Conservation (phyloP, 2,113 vertebrate species). For the Xenus cinereus region DNA sequence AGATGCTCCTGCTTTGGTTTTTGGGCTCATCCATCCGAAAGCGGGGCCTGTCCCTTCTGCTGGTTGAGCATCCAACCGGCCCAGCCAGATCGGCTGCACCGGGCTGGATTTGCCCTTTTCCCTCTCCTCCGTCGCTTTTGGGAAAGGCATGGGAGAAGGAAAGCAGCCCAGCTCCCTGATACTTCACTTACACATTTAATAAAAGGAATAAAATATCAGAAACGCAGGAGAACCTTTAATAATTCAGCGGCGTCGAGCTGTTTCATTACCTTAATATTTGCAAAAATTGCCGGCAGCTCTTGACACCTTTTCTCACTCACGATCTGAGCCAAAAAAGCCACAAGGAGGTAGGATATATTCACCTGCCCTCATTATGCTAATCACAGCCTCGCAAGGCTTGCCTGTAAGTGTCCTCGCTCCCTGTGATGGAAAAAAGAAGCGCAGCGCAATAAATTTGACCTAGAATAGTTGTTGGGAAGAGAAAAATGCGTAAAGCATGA, state of each 20-base stretch:
- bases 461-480: not conserved
- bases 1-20: not conserved
- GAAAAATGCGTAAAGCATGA: not conserved
- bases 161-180: not conserved
- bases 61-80: not conserved
- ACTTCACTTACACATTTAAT: not conserved
- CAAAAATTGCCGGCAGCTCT: not conserved
- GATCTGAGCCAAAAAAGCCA: not conserved
- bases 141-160: not conserved
- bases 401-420: not conserved
- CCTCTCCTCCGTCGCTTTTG: fast-evolving
- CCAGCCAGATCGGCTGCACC: not conserved
- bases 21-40: not conserved
- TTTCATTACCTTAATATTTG: not conserved
- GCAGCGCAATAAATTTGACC: not conserved
- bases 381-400: not conserved
- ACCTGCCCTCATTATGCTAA: not conserved
- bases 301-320: not conserved
- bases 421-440: not conserved
- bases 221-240: not conserved
- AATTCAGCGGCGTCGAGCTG: conserved; percentile 1
- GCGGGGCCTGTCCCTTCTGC: not conserved
- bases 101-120: not conserved
- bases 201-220: conserved; percentile 63
- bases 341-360: not conserved